A percentile compares a stretch with the other conserved stretches of the same genome.
Conservation (phyloP, 2,797 vertebrate genomes). For the Diglossa cyanea region DNA sequence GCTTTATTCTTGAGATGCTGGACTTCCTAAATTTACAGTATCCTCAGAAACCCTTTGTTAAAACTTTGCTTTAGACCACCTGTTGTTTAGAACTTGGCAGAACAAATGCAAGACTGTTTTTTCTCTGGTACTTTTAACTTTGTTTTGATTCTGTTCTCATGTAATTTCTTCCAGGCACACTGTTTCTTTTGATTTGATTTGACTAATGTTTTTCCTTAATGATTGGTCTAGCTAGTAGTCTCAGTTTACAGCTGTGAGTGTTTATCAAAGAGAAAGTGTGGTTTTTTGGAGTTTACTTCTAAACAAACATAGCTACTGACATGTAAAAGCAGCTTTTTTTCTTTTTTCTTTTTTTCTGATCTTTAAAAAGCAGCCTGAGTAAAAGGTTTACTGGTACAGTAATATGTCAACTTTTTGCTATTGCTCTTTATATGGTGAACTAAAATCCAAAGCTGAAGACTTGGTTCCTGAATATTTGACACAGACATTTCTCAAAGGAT, state of each 20-base stretch:
- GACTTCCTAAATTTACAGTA: not conserved
- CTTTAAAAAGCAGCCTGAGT: not conserved
- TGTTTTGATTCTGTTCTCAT: conserved; percentile 34
- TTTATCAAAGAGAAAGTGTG: not conserved
- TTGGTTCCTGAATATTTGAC: not conserved
- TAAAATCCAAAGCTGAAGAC: not conserved
- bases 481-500: not conserved
- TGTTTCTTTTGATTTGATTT: conserved; percentile 46
- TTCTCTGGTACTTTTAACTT: not conserved
- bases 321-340: rapidly evolving
- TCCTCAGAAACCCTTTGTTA: conserved; percentile 22
- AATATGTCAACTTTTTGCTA: not conserved
- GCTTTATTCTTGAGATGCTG: not conserved
- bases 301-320: not conserved
- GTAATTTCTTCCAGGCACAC: conserved; percentile 3
- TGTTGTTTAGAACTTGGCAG: conserved; percentile 42
- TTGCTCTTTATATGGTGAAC: not conserved
- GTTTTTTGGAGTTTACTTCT: not conserved
- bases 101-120: not conserved
- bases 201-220: not conserved
- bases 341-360: not conserved
- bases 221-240: not conserved
- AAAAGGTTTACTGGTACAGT: not conserved
- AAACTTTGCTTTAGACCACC: conserved; percentile 13
- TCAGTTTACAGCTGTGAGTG: not conserved